Base-by-base conservation (phyloP, 1,140 invertebrate genomes). In the Anagrus nilaparvatae region DNA sequence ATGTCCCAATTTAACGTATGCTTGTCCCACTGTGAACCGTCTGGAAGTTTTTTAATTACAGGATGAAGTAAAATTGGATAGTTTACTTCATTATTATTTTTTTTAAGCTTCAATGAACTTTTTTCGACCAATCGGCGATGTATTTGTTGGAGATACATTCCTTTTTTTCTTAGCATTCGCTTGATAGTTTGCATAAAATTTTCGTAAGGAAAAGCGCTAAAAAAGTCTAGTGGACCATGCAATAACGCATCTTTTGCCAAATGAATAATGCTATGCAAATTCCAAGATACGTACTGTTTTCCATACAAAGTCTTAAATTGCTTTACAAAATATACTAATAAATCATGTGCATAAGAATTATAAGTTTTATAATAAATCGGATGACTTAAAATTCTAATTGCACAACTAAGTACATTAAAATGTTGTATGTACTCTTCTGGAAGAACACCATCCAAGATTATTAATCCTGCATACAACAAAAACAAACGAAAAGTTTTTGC, bases 401-500 rank as follows among this genome's bases (percentile, higher is more conserved):
- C n/a, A n/a, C n/a, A n/a, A n/a, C n/a, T n/a, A n/a, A n/a, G n/a
- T n/a, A n/a, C n/a, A n/a, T 45, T 2, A 16, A 46, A 37, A 34
- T 55, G 47, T 29, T 44, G 33, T 42, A 51, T 50, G 14, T 23
- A 21, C 6, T 42, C 12, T 27, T 18, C 1, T 13, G 33, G 29
- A 4, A 52, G 19, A 6, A 46, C 9, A 13, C 34, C 16, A n/a
- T 27, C 28, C 13, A 61, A 48, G 37, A 51, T 43, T 17, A 61
- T 24, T 14, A 52, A 52, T n/a, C 46, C 51, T 14, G 42, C 36
- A 38, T 63, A 63, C 32, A 56, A 42, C 4, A 61, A 41, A 43
- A 60, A 60, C 14, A 48, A 42, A 9, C 51, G 39, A 14, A 53
- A 52, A 48, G 63, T 55, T 13, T 57, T 55, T 4, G 57, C 57